Evolutionary conservation across 1,140 invertebrate genomes (phyloP), one percentile per base, ranked within the genome.

Genomic region (Leptestheria dahalacensis): DNA sequence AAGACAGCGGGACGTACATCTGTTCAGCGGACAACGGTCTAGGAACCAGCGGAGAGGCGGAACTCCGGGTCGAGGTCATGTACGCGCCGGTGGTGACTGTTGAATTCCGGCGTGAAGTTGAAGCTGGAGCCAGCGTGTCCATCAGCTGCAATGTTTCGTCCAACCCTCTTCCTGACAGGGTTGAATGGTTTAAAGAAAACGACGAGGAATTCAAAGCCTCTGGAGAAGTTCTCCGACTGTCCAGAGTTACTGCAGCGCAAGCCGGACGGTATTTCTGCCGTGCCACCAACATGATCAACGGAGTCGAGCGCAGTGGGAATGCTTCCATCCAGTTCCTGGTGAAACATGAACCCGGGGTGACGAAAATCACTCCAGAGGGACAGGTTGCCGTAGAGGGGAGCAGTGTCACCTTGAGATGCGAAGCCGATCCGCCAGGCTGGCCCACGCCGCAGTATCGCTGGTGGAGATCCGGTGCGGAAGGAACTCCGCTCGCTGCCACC

Each of bases 171-270:
- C 86, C 87, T 0, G 78, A 80, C 2, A 80, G 80, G 0, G 79
- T 92, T 57, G 87, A 92, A 64, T 94, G 91, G 91, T 73, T 86
- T 2, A 84, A 88, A 67, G 87, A 91, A 63, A 85, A 82, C 0
- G 83, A 86, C 62, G 81, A 85, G 0, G 85, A 88, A 56, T 93
- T 93, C 68, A 77, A 84, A 3, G 85, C 91, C 66, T 75, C 74
- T 12, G 88, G 89, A 1, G 81, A 86, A 20, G 80, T 82, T 0
- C 72, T 95, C 0, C 74, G 79, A 15, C 71, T 95, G 15, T 78
- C 75, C 1, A 77, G 81, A 50, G 84, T 92, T 1, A 79, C 82
- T 1, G 85, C 89, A 0, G 85, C 88, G 46, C 80, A 88, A 68
- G 83, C 84, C 0, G 91, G 90, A 1, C 85, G 83, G 25, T 95